Evolutionary conservation across 1,140 invertebrate genomes (phyloP).

Genomic region (Plutomurus gul): DNA sequence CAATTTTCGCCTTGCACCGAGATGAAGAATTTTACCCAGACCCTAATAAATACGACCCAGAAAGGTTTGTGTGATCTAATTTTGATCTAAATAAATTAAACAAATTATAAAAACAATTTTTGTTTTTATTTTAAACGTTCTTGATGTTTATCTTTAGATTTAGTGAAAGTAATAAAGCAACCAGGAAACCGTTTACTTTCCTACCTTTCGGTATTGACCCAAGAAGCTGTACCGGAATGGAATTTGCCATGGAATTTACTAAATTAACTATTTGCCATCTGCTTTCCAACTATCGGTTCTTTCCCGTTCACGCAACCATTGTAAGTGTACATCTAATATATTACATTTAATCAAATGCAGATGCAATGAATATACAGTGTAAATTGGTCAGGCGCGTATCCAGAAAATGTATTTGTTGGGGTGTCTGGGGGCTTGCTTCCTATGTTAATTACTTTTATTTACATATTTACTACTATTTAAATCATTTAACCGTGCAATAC

Average conservation of each 20-base stretch:
- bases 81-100: not conserved
- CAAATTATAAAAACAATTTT: not conserved
- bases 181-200: not conserved
- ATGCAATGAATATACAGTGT: not conserved
- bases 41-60: not conserved
- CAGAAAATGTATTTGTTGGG: no score
- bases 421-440: no score
- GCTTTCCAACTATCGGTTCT: not conserved
- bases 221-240: not conserved
- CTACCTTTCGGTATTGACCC: not conserved
- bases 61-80: not conserved
- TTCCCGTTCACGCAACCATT: not conserved
- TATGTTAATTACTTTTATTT: no score
- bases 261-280: not conserved
- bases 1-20: not conserved
- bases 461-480: no score
- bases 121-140: not conserved
- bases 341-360: not conserved
- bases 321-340: not conserved
- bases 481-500: no score
- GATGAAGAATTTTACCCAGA: not conserved
- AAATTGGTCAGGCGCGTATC: no score
- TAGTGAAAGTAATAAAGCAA: not conserved
- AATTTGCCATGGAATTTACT: not conserved
- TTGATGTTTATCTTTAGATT: not conserved